phyloP scores from a whole-genome alignment of 2,888 invertebrate species.

The Psylliodes chrysocephalus region DNA sequence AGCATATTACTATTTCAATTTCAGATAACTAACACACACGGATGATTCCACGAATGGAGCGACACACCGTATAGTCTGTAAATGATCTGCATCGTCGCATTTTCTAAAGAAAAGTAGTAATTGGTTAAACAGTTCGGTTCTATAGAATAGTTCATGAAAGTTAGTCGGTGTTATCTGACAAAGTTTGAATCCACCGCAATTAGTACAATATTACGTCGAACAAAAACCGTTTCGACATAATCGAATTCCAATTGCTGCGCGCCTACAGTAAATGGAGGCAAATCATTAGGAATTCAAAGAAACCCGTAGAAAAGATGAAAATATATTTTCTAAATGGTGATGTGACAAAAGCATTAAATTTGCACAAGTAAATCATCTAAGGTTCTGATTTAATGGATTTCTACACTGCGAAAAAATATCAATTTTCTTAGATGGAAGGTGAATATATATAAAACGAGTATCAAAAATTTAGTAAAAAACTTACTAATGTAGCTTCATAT shows the following conservation, averaged over 20 bases:
- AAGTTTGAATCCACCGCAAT: constrained; percentile 39
- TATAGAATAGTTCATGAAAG: constrained; percentile 30
- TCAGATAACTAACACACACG: too few relatives aligned
- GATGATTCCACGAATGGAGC: too few relatives aligned
- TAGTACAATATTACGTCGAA: constrained; percentile 39
- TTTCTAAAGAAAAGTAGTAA: constrained; percentile 16
- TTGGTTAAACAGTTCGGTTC: constrained; percentile 19
- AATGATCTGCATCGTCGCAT: constrained; percentile 1
- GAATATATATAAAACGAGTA: too few relatives aligned
- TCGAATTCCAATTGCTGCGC: constrained; percentile 39
- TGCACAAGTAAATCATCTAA: constrained; percentile 23
- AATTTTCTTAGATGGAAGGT: too few relatives aligned
- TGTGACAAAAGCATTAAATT: constrained; percentile 24
- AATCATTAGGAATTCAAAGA: constrained; percentile 38
- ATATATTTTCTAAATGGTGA: constrained; percentile 26
- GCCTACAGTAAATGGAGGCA: constrained; percentile 18
- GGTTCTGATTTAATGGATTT: constrained; percentile 9
- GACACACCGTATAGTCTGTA: neutral
- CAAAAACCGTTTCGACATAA: constrained; percentile 39
- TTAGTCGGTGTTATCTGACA: constrained; percentile 23
- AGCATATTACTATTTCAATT: too few relatives aligned
- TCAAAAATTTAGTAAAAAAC: too few relatives aligned
- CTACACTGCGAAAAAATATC: neutral
- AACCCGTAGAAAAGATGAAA: constrained; percentile 29
- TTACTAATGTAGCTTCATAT: too few relatives aligned